Conservation (phyloP, 2,888 invertebrate species). For the Sepioteuthis lessoniana region DNA sequence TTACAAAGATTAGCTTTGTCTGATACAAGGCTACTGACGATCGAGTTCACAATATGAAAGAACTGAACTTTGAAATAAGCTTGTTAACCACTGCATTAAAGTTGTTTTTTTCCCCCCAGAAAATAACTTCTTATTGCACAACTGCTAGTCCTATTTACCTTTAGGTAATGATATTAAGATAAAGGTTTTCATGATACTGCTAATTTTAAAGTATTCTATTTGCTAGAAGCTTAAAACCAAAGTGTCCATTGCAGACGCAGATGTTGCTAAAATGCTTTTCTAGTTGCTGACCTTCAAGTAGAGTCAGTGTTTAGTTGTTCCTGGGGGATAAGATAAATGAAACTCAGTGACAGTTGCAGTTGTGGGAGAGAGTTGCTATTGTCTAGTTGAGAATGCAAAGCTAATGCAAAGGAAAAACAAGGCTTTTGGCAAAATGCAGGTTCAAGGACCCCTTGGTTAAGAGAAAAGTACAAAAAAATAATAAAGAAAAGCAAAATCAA, state of each 20-base stretch:
- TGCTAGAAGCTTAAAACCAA: background rate
- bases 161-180: background rate
- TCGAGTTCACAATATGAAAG: no score
- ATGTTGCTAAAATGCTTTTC: background rate
- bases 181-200: background rate
- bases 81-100: background rate
- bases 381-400: background rate
- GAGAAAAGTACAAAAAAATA: background rate
- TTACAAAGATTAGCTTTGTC: no score
- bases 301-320: background rate
- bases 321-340: background rate
- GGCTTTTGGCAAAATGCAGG: background rate
- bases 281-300: background rate
- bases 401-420: slow-evolving; percentile 1
- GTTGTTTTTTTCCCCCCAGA: background rate
- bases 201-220: background rate
- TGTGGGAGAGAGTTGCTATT: background rate
- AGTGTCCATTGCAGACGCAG: background rate
- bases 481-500: background rate
- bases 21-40: no score
- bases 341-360: background rate
- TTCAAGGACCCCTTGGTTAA: background rate
- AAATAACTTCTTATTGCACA: background rate
- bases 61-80: no score
- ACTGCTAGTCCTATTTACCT: background rate